phyloP scores from a whole-genome alignment of 2,888 invertebrate species.

The Cephus nigrinus region DNA sequence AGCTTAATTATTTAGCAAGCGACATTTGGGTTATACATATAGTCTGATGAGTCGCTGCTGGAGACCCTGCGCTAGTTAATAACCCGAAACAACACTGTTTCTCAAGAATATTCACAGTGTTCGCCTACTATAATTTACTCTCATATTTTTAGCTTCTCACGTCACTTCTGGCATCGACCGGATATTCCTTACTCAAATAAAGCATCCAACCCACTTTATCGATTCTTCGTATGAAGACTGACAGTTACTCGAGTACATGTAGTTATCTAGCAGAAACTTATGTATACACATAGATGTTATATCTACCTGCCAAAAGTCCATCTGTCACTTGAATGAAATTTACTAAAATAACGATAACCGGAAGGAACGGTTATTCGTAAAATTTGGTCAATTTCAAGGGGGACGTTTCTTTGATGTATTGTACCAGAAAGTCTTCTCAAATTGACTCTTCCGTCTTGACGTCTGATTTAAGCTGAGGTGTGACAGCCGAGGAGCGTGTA shows the following conservation, averaged over 20 bases:
- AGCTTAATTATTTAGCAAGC: constrained; percentile 53
- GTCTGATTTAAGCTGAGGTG: not conserved
- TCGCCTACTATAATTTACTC: not conserved
- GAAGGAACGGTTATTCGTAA: constrained; percentile 18
- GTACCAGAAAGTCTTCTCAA: no score
- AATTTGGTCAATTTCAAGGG: not conserved
- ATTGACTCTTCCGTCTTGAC: not conserved
- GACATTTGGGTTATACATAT: constrained; percentile 22
- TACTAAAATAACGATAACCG: constrained; percentile 42
- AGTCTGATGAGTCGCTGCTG: not conserved
- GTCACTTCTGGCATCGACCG: not conserved
- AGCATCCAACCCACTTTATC: not conserved
- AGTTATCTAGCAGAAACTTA: not conserved
- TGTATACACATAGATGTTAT: not conserved
- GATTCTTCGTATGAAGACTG: not conserved
- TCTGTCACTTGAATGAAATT: no score
- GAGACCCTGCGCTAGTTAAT: not conserved
- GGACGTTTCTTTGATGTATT: no score
- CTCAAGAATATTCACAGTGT: not conserved
- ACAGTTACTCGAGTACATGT: not conserved
- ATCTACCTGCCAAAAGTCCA: no score
- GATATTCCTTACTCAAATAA: not conserved
- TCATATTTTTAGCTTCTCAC: not conserved
- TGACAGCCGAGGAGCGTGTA: constrained; percentile 8
- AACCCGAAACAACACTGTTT: not conserved